phyloP scores from a whole-genome alignment of 2,797 vertebrate species.

The Pipistrellus pipistrellus region DNA sequence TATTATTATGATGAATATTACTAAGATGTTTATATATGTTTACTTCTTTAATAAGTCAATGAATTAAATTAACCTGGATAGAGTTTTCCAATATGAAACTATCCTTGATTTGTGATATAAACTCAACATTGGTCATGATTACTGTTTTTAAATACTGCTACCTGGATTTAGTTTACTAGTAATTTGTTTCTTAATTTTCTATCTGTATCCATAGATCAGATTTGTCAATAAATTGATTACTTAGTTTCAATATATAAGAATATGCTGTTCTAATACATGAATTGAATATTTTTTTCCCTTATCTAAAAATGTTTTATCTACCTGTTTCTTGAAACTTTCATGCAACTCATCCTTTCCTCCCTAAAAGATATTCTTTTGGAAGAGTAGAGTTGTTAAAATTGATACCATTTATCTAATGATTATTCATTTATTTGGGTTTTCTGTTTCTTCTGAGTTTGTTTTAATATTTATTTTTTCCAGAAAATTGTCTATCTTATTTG shows the following conservation, averaged over 20 bases:
- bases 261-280: not conserved
- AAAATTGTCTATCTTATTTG: not conserved
- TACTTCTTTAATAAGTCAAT: not conserved
- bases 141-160: slow-evolving; percentile 26
- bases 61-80: not conserved
- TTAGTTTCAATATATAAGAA: not conserved
- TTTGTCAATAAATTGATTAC: not conserved
- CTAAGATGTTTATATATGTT: not conserved
- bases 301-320: not conserved
- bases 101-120: not conserved
- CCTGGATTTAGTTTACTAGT: not conserved
- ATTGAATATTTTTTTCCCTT: not conserved
- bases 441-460: slow-evolving; percentile 11
- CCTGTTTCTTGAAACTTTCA: not conserved
- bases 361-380: not conserved
- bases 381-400: not conserved
- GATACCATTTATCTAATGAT: not conserved
- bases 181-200: slow-evolving; percentile 12
- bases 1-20: not conserved
- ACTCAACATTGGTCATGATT: not conserved
- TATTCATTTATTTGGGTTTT: slow-evolving; percentile 8
- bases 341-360: not conserved
- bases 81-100: not conserved
- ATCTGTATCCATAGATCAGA: not conserved
- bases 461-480: slow-evolving; percentile 18